Evolutionary conservation across 92 coral and sea anemone genomes (phyloP), one percentile per base, ranked within the genome.

Genomic region (Galaxea fascicularis): DNA sequence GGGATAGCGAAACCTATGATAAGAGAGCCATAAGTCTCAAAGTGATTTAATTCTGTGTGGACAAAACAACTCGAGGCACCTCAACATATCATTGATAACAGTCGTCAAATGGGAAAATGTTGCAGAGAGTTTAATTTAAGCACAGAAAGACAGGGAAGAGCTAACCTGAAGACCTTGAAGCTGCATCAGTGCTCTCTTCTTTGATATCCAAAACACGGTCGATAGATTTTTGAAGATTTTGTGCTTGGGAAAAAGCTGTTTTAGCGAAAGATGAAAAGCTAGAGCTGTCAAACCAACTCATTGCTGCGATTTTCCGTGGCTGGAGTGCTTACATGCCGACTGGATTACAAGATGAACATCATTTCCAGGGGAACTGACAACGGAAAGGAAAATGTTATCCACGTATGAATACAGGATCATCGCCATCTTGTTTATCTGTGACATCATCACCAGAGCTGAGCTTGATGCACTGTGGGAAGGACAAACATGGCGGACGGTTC

Each of bases 211-310:
- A 88, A 24, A 93, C 99, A 77, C 86, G 90, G 64, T 97, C 99
- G 75, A 97, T 97, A 10, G 99, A 97, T 60, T 93, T 97, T 74
- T 95, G 98, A 21, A 77, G 71, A 41, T 77, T 77, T 79, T 77
- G 87, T 64, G 99, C 99, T 69, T 89, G 94, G 39, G 82, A 87
- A 7, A 97, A 73, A 16, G 98, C 98, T 35, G 93, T 87, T 73
- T 92, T 94, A 29, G 98, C 98, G 74, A 93, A 90, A 54, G 94
- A 92, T 21, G 97, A 92, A 11, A 97, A 82, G 13, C 93, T 87
- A 8, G 95, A 51, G 8, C 97, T 57, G 75, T 94, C 99, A 84
- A 97, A 95, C 99, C 99, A 97, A 83, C 95, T 94, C 99, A 95
- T 94, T 46, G 25, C 65, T 56, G 85, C 17, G 10, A 10, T 44